Evolutionary conservation across 2,888 invertebrate genomes (phyloP).

Genomic region (Dysmachus trigonus): DNA sequence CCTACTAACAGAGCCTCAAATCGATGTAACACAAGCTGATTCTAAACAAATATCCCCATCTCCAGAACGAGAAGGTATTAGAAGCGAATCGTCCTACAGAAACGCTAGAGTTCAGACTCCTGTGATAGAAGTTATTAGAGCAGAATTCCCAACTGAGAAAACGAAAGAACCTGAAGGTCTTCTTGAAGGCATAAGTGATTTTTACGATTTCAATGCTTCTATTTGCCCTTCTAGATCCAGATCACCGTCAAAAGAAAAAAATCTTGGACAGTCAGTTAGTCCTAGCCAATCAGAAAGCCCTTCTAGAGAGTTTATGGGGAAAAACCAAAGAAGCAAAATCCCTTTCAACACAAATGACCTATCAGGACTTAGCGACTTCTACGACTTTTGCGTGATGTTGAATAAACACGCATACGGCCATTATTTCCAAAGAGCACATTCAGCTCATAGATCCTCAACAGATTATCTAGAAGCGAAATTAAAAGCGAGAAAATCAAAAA

Average conservation of each 20-base stretch:
- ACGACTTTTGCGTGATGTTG: conserved; percentile 56
- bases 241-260: conserved; percentile 53
- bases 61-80: background rate
- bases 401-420: conserved; percentile 54
- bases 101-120: background rate
- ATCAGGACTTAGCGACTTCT: conserved; percentile 50
- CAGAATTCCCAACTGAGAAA: background rate
- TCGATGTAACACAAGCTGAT: background rate
- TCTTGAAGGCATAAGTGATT: conserved; percentile 62
- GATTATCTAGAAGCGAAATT: conserved; percentile 44
- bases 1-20: conserved; percentile 6
- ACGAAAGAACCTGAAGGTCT: conserved; percentile 43
- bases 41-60: background rate
- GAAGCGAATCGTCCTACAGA: background rate
- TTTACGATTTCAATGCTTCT: conserved; percentile 62
- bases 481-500: background rate
- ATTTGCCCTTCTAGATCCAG: conserved; percentile 58
- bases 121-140: background rate
- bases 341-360: background rate
- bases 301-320: background rate
- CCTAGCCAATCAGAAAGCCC: background rate
- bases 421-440: background rate
- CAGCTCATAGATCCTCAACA: conserved; percentile 47
- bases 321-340: background rate
- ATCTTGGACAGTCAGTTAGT: conserved; percentile 8